A percentile compares a stretch with the other conserved stretches of the same genome.
phyloP scores from a whole-genome alignment of 1,140 invertebrate genomes.

The Drosophila neocordata region DNA sequence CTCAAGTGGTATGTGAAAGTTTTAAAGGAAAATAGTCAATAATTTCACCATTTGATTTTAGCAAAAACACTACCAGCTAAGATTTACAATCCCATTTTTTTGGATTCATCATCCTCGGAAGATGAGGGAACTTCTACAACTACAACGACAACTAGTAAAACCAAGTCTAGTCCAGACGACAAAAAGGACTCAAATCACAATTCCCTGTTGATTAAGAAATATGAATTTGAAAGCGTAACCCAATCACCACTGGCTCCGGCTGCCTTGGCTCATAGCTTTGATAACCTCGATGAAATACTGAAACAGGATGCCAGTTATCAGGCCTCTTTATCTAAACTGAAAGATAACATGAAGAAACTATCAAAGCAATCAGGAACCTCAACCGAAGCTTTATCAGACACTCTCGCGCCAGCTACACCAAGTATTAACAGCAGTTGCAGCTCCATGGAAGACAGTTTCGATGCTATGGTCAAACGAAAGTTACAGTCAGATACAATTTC shows the following conservation, averaged over 20 bases:
- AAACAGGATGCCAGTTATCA: conserved; percentile 49
- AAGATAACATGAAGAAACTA: conserved; percentile 45
- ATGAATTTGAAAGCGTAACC: conserved; percentile 44
- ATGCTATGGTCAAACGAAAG: conserved; percentile 39
- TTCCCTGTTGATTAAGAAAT: conserved; percentile 42
- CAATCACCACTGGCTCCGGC: conserved; percentile 56
- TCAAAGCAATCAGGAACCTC: neutral
- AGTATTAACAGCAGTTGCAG: conserved; percentile 21
- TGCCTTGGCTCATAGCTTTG: conserved; percentile 26
- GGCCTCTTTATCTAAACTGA: conserved; percentile 46
- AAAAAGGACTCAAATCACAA: conserved; percentile 24
- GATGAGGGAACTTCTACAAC: conserved; percentile 47
- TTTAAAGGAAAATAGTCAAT: neutral
- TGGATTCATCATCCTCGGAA: conserved; percentile 76
- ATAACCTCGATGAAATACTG: conserved; percentile 40
- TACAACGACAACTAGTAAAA: conserved; percentile 13
- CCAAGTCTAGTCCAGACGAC: conserved; percentile 6
- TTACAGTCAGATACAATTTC: neutral
- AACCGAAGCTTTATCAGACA: neutral
- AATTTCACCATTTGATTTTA: conserved; percentile 11
- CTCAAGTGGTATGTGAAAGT: neutral
- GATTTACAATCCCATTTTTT: conserved; percentile 72
- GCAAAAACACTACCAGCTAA: conserved; percentile 23
- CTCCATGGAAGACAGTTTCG: conserved; percentile 41
- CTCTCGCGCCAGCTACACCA: neutral